These are phyloP conservation scores for Streptopelia turtur DNA, from an alignment of 2,797 vertebrate species.

Conservation along the genomic window DNA sequence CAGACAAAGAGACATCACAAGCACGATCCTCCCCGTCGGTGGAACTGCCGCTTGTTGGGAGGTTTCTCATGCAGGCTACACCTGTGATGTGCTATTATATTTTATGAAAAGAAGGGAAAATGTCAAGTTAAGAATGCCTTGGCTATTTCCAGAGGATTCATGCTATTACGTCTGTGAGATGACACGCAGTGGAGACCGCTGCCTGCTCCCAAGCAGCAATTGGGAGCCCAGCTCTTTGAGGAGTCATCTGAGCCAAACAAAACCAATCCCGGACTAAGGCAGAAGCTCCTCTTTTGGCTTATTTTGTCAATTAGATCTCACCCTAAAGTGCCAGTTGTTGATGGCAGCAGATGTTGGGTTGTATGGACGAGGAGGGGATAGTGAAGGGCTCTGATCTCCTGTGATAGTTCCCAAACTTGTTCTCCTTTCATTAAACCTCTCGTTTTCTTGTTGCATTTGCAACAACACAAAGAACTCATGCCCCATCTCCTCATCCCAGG, in stretches of 20 bases:
- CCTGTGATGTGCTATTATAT: slow-evolving; percentile 18
- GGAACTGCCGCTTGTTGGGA: background rate
- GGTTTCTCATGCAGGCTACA: background rate
- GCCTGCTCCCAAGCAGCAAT: background rate
- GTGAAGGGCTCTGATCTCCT: background rate
- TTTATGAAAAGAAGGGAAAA: slow-evolving; percentile 26
- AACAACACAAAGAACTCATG: background rate
- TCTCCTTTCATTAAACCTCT: background rate
- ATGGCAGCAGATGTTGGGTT: background rate
- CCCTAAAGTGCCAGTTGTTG: background rate
- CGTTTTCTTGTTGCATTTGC: background rate
- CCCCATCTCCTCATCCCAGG: background rate
- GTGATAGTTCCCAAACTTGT: background rate
- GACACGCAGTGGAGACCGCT: background rate
- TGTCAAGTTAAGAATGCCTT: background rate
- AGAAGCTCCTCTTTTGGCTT: background rate
- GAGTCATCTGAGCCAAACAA: background rate
- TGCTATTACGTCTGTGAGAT: background rate
- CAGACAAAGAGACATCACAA: slow-evolving; percentile 24
- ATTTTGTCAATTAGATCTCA: background rate
- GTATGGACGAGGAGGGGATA: background rate
- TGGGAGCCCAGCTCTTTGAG: background rate
- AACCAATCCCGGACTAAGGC: background rate
- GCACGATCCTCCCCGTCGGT: background rate
- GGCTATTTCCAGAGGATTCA: background rate